Base-by-base conservation (phyloP, 1,140 invertebrate species). In the Nautilus pompilius region DNA sequence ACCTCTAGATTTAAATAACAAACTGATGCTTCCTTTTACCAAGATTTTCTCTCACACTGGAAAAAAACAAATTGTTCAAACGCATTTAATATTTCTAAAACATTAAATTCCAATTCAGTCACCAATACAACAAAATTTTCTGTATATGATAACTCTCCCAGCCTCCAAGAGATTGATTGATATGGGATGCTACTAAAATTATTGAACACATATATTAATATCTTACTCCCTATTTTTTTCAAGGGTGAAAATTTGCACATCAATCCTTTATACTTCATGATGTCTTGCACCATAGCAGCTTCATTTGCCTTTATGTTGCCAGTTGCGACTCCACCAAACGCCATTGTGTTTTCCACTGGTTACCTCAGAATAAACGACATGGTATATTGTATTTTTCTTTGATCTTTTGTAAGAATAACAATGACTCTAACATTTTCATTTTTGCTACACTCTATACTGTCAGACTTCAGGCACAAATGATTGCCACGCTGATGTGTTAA, bases 301-400 rank as follows among this genome's bases (percentile, higher is more conserved):
- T 93, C 91, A 6, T 93, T 85, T 74, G 87, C 87, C 24, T 89
- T 88, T 73, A 88, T 90, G 82, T 78, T 91, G 74, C 93, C 93
- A 3, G 92, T 95, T 2, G 89, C 89, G 10, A 91, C 90, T 1
- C 93, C 94, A 10, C 95, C 95, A 24, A 98, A 98, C 83, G 94
- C 95, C 1, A 93, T 98, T 56, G 93, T 93, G 0, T 92, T 91
- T 56, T 90, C 79, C 20, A 77, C 71, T 41, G 82, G 84, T 6
- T 74, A 82, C 53, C 67, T 86, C 4, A 73, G 71, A 45, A 72
- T 85, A 13, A 71, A 67, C 53, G 83, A 85, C 46, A 85, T 85
- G 84, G 82, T 82, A 70, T 57, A 73, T 64, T 57, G 32, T 13
- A 10, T 53, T 10, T 53, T 8, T 13, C 24, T 15, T 10, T 53